A percentile compares a stretch with the other conserved stretches of the same genome.
These are phyloP conservation scores for Rhingia campestris DNA, from an alignment of 2,888 invertebrate genomes.

Conservation along the genomic window DNA sequence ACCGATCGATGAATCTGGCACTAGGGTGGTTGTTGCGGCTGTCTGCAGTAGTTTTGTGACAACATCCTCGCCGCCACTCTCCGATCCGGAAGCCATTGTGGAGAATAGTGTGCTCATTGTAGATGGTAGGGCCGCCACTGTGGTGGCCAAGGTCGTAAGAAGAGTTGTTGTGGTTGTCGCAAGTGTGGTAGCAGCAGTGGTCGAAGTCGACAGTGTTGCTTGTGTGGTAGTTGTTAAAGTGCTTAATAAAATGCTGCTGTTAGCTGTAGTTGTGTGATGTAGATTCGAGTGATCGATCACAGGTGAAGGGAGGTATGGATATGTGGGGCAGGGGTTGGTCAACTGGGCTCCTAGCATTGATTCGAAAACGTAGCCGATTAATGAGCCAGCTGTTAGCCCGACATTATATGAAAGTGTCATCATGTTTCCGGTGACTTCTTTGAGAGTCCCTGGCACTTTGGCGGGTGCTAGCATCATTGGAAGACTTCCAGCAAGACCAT, in stretches of 20 bases:
- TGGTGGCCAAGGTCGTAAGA: constrained; percentile 76
- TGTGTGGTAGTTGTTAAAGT: constrained; percentile 62
- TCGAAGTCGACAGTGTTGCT: constrained; percentile 72
- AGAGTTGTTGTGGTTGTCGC: constrained; percentile 78
- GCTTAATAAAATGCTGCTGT: constrained; percentile 59
- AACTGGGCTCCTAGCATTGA: constrained; percentile 85
- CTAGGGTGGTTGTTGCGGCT: constrained; percentile 44
- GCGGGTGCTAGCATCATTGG: constrained; percentile 96
- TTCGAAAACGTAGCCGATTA: constrained; percentile 91
- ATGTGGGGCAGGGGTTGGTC: constrained; percentile 83
- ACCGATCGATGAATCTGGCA: constrained; percentile 41
- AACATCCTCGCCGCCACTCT: constrained; percentile 54
- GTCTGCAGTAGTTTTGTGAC: constrained; percentile 62
- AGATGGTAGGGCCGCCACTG: constrained; percentile 77
- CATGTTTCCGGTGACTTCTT: constrained; percentile 96
- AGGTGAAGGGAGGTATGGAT: constrained; percentile 79
- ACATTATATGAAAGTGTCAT: constrained; percentile 96
- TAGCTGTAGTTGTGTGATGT: constrained; percentile 75
- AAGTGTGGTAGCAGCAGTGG: constrained; percentile 76
- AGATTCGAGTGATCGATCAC: constrained; percentile 76
- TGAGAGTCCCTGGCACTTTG: constrained; percentile 91
- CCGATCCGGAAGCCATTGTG: constrained; percentile 74
- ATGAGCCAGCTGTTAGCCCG: constrained; percentile 92
- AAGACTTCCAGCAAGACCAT: constrained; percentile 94
- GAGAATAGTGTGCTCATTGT: constrained; percentile 78